Evolutionary conservation across 1,140 invertebrate species (phyloP), one percentile per base, ranked within the genome.

Genomic region (Diabrotica undecimpunctata): DNA sequence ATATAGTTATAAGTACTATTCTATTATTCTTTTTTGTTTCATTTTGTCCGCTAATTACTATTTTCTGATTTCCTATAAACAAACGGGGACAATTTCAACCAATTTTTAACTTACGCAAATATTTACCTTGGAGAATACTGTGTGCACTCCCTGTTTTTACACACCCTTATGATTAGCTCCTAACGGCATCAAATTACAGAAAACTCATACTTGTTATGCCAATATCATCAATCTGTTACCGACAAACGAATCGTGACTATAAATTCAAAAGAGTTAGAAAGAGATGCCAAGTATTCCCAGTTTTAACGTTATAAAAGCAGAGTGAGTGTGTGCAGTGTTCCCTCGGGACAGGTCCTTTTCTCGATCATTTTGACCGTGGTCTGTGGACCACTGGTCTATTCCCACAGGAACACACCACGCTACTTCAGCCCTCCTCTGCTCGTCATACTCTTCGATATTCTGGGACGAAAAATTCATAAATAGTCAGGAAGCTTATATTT

Each of bases 241-340:
- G 41, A 46, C 41, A 46, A 46, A 46, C 41, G 41, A 4, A 46
- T 10, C 41, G 8, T 6, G 2, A 46, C 41, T 46, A 46, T 46
- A 46, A 46, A 46, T 46, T 46, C 41, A 46, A 46, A 46, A 46
- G 41, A 10, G 41, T 46, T 46, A 46, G 41, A 46, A 8, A 46
- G 41, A n/a, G 41, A 46, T 5, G n/a, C 3, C 25, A 6, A 58
- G 56, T 38, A 39, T 50, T 62, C 36, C 37, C 53, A 41, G 61
- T 50, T 62, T 62, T 62, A 60, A 62, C 53, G 61, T 62, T 62
- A 54, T 54, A 54, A 62, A 62, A 54, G 53, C n/a, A 41, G 61
- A 50, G 61, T 62, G 61, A 46, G 14, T 50, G 51, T 14, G 10
- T 50, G 14, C 61, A 36, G 36, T 50, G 51, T 10, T 39, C 61